Conservation (phyloP, 2,113 vertebrate species). For the Hypocryptadius cinnamomeus region DNA sequence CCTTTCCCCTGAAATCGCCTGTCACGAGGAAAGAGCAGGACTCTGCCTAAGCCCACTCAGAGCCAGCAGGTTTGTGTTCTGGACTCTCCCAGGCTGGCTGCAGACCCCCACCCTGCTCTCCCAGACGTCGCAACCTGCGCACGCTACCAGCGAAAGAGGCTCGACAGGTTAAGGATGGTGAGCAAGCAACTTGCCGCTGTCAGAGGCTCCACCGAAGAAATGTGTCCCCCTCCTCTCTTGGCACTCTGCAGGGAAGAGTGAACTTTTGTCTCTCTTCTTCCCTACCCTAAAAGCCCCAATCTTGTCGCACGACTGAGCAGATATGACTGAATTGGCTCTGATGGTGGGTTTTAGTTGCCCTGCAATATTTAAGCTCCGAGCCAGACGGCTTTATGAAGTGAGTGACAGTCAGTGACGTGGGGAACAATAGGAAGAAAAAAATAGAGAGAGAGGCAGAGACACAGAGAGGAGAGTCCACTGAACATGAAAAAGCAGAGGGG, state of each 20-base stretch:
- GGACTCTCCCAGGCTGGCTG: not conserved
- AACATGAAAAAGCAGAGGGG: slow-evolving; percentile 46
- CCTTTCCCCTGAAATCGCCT: not conserved
- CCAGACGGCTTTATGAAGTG: slow-evolving; percentile 95
- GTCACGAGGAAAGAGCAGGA: not conserved
- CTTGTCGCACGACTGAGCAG: slow-evolving; percentile 95
- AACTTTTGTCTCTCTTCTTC: slow-evolving; percentile 83
- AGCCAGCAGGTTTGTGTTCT: not conserved
- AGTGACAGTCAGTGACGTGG: slow-evolving; percentile 83
- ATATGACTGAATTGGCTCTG: slow-evolving; percentile 93
- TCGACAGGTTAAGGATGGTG: slow-evolving; percentile 48
- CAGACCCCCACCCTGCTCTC: not conserved
- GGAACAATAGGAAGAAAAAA: slow-evolving; percentile 84
- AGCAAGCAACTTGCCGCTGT: slow-evolving; percentile 87
- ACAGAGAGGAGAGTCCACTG: slow-evolving; percentile 59
- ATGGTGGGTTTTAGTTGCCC: slow-evolving; percentile 95
- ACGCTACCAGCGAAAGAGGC: slow-evolving; percentile 1
- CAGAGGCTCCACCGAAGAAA: slow-evolving; percentile 77
- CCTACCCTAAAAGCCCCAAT: slow-evolving; percentile 87
- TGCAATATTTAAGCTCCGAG: slow-evolving; percentile 96
- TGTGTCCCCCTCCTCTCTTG: slow-evolving; percentile 77
- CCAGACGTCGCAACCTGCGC: not conserved
- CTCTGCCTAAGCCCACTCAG: not conserved
- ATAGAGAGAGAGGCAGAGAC: slow-evolving; percentile 59
- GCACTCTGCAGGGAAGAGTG: slow-evolving; percentile 80